A percentile compares a stretch with the other conserved stretches of the same genome.
Evolutionary conservation across 92 coral and sea anemone species (phyloP).

Genomic region (Palythoa grandis): DNA sequence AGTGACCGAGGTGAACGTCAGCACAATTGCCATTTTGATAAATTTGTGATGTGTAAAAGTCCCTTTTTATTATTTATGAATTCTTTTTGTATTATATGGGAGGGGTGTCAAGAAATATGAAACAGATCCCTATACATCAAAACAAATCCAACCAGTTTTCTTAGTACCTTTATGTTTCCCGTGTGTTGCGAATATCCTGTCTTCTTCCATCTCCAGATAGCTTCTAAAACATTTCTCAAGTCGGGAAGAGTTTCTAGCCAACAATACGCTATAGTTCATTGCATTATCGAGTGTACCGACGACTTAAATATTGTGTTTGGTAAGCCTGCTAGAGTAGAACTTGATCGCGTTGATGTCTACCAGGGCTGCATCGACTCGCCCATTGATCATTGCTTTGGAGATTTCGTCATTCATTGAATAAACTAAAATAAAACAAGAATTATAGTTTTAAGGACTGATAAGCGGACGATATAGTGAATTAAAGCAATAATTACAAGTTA

Average conservation of each 20-base stretch:
- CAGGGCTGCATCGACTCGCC: constrained; percentile 78
- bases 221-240: constrained; percentile 65
- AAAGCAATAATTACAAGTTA: too few relatives aligned
- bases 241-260: constrained; percentile 55
- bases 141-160: too few relatives aligned
- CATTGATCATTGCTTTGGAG: constrained; percentile 63
- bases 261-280: constrained; percentile 74
- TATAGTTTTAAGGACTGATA: background rate
- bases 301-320: constrained; percentile 68
- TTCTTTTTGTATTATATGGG: too few relatives aligned
- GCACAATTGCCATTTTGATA: too few relatives aligned
- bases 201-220: constrained; percentile 69
- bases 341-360: constrained; percentile 85
- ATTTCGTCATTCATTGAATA: constrained; percentile 59
- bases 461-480: background rate
- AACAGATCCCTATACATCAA: too few relatives aligned
- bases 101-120: too few relatives aligned
- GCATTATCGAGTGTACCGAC: constrained; percentile 71
- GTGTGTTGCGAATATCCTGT: constrained; percentile 63
- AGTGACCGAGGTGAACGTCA: too few relatives aligned
- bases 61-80: too few relatives aligned
- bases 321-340: constrained; percentile 60
- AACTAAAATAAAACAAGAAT: constrained; percentile 42
- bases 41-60: too few relatives aligned
- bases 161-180: constrained; percentile 49